Conservation (phyloP, 2,113 vertebrate species). For the Myiozetetes cayanensis region DNA sequence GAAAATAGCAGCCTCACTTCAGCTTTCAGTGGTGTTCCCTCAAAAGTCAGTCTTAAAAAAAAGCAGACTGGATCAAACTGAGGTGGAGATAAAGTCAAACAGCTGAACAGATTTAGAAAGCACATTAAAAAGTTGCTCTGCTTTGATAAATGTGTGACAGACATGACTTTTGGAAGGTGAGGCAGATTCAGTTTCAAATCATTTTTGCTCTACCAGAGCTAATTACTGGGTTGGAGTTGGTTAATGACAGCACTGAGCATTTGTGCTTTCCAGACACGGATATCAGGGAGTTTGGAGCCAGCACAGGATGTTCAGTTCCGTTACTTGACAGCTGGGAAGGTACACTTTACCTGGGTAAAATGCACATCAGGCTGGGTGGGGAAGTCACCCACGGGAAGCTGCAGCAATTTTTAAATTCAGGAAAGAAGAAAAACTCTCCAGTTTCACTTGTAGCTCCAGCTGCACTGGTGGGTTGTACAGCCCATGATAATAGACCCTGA, state of each 20-base stretch:
- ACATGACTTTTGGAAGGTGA: not conserved
- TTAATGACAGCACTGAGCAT: not conserved
- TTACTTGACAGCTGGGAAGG: not conserved
- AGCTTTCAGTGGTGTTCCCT: not conserved
- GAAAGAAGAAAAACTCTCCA: not conserved
- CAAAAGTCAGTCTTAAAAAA: not conserved
- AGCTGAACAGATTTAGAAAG: not conserved
- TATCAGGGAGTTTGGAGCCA: not conserved
- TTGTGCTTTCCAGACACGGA: not conserved
- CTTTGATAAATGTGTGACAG: not conserved
- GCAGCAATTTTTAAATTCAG: not conserved
- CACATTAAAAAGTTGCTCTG: not conserved
- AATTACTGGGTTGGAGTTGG: not conserved
- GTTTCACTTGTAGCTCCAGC: not conserved
- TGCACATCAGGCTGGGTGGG: not conserved
- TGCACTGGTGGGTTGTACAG: not conserved
- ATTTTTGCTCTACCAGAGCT: not conserved
- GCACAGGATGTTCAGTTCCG: not conserved
- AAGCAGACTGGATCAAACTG: not conserved
- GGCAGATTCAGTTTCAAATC: not conserved
- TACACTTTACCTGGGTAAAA: not conserved
- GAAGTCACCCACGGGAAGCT: not conserved
- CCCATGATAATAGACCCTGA: not conserved
- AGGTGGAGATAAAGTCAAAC: not conserved
- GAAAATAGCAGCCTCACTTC: conserved; percentile 5